phyloP scores from a whole-genome alignment of 2,888 invertebrate genomes.

The Polydrusus cervinus region DNA sequence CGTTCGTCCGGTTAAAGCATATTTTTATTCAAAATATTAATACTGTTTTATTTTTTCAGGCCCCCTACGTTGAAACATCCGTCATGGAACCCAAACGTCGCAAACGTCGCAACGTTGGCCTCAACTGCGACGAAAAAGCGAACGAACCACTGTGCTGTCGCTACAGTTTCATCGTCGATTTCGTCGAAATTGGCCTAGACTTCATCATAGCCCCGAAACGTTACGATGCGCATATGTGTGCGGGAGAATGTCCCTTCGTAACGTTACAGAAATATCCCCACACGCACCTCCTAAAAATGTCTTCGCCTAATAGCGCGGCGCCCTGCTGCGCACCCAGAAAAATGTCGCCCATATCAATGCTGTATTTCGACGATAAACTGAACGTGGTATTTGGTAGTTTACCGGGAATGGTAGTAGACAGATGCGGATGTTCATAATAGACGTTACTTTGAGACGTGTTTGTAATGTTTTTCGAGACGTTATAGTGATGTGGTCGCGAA shows the following conservation, averaged over 20 bases:
- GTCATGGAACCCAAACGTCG: slow-evolving; percentile 77
- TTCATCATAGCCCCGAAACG: slow-evolving; percentile 97
- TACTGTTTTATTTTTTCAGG: slow-evolving; percentile 66
- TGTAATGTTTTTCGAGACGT: slow-evolving; percentile 8
- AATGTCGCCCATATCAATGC: slow-evolving; percentile 90
- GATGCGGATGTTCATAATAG: slow-evolving; percentile 90
- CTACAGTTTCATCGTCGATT: slow-evolving; percentile 94
- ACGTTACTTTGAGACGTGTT: slow-evolving; percentile 16
- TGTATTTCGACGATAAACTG: slow-evolving; percentile 92
- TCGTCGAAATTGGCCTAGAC: slow-evolving; percentile 96
- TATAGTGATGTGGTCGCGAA: neutral
- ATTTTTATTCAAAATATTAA: neutral
- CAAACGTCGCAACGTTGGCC: slow-evolving; percentile 84
- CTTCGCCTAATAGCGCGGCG: slow-evolving; percentile 83
- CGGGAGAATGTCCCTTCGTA: slow-evolving; percentile 93
- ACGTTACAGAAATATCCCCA: slow-evolving; percentile 91
- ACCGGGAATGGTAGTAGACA: slow-evolving; percentile 95
- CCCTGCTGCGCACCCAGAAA: slow-evolving; percentile 95
- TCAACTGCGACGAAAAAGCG: slow-evolving; percentile 86
- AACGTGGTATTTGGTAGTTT: slow-evolving; percentile 91
- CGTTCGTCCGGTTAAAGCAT: too few species aligned
- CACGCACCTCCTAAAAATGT: slow-evolving; percentile 90
- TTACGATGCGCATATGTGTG: slow-evolving; percentile 97
- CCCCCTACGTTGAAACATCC: slow-evolving; percentile 77
- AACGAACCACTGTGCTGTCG: slow-evolving; percentile 92